Evolutionary conservation across 92 coral and sea anemone species (phyloP), one percentile per base, ranked within the genome.

Genomic region (Montipora capitata): DNA sequence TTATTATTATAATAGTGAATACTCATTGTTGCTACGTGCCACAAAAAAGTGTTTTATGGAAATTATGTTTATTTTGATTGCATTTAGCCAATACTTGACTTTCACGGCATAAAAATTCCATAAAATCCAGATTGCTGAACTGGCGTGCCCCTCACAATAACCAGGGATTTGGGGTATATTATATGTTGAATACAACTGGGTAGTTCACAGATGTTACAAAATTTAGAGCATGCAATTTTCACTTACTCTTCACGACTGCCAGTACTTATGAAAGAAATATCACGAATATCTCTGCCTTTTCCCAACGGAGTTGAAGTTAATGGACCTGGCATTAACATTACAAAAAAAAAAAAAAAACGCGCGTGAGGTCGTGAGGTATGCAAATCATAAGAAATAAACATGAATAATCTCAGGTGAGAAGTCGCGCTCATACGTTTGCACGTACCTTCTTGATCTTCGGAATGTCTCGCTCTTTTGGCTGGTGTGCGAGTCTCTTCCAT

Each of bases 361-460:
- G 43, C 5, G 10, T 14, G 72, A 59, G 66, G 2, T 2, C 7
- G 14, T 8, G n/a, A 4, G 15, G 61, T 54, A 54, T 4, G 10
- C 10, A 44, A 44, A 44, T 9, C 4, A 16, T 3, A n/a, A n/a
- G n/a, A 4, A 16, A 64, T 64, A 64, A 64, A 64, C 41, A 7
- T 5, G 41, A 64, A 64, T 7, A 64, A 64, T 64, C 18, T 64
- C 38, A 64, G 7, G 69, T 64, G 3, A 64, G 41, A 64, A 64
- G 69, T 64, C 69, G 69, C 10, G 69, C 69, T 0, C 7, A 15
- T 64, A 64, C n/a, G n/a, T n/a, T n/a, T n/a, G n/a, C n/a, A n/a
- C n/a, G 40, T 67, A 67, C 72, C 44, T 67, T 67, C 38, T 64
- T 64, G 69, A 64, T 64, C 72, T 67, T 39, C 43, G 72, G 44